A percentile compares a stretch with the other conserved stretches of the same genome.
Evolutionary conservation across 2,888 invertebrate species (phyloP).

Genomic region (Myathropa florea): DNA sequence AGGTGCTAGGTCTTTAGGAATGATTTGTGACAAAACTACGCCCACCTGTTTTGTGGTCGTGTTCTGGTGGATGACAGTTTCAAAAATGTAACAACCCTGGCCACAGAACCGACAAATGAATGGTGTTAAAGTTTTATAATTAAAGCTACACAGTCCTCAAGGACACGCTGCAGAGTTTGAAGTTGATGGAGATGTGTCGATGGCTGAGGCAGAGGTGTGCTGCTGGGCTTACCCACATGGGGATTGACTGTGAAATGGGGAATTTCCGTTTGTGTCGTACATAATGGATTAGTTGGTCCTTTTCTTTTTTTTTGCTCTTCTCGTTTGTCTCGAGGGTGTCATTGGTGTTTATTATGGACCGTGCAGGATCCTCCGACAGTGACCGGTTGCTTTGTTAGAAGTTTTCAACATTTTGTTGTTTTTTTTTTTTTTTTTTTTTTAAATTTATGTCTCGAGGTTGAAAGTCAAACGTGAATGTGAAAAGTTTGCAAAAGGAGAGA

Average conservation of each 20-base stretch:
- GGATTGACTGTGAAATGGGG: background rate
- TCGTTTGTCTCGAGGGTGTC: background rate
- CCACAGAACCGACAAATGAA: conserved; percentile 57
- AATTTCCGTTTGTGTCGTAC: background rate
- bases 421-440: background rate
- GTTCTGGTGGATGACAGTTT: too few species aligned
- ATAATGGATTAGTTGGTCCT: background rate
- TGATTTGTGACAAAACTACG: conserved; percentile 18
- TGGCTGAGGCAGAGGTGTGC: background rate
- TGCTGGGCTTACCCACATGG: background rate
- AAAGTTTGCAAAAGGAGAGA: background rate
- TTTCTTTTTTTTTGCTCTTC: background rate
- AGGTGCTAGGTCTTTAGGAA: background rate
- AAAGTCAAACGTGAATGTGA: background rate
- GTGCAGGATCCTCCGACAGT: background rate
- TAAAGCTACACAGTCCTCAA: conserved; percentile 18
- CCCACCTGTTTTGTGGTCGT: conserved; percentile 58
- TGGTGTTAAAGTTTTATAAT: conserved; percentile 46
- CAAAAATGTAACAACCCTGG: background rate
- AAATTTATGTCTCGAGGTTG: background rate
- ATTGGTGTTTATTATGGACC: background rate
- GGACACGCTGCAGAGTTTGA: background rate
- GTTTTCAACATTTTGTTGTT: background rate
- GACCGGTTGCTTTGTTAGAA: background rate
- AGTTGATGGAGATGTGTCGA: background rate